These are phyloP conservation scores for Botia kubotai DNA, from an alignment of 2,797 vertebrate species.

Conservation along the genomic window DNA sequence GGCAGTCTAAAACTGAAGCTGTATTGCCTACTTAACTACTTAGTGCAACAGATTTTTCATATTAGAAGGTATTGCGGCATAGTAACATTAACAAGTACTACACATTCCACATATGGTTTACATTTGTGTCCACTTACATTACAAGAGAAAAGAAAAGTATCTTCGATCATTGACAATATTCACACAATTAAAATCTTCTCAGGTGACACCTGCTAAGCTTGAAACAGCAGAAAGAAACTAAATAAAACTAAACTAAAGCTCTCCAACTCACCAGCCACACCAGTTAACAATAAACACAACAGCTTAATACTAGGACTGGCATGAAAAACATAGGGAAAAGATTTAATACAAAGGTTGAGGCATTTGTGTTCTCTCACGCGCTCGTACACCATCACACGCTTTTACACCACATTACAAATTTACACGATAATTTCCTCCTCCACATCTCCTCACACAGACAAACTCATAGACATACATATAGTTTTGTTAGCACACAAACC, in stretches of 20 bases:
- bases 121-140: constrained; percentile 42
- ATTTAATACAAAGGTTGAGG: constrained; percentile 71
- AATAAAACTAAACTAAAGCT: constrained; percentile 62
- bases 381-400: constrained; percentile 15
- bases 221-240: constrained; percentile 33
- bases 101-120: constrained; percentile 34
- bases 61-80: constrained; percentile 43
- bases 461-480: constrained; percentile 39
- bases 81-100: constrained; percentile 47
- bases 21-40: constrained; percentile 28
- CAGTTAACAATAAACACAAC: constrained; percentile 72
- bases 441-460: constrained; percentile 60
- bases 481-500: constrained; percentile 55
- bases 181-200: constrained; percentile 55
- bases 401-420: constrained; percentile 17
- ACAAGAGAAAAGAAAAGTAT: constrained; percentile 44
- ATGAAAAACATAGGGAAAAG: constrained; percentile 55
- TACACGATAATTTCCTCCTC: constrained; percentile 6
- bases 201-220: constrained; percentile 48
- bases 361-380: constrained; percentile 68
- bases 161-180: constrained; percentile 47
- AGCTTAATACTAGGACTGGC: constrained; percentile 73
- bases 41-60: constrained; percentile 42
- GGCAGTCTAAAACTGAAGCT: constrained; percentile 66
- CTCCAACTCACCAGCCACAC: constrained; percentile 56